These are phyloP conservation scores for Rutilus rutilus DNA, from an alignment of 2,113 vertebrate species.

Conservation along the genomic window DNA sequence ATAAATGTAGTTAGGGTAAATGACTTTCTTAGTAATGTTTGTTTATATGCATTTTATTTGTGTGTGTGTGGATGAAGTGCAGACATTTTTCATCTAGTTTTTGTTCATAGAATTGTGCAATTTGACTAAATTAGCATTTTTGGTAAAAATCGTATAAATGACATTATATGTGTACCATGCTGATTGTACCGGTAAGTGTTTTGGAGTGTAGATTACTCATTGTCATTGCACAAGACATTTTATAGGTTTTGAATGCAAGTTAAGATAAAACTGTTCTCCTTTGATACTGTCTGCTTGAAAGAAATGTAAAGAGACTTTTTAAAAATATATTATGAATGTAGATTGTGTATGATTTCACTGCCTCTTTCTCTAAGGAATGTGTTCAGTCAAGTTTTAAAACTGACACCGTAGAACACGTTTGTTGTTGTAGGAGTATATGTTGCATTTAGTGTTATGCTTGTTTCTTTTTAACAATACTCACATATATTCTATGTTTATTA, in stretches of 20 bases:
- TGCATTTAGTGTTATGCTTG: conserved; percentile 99
- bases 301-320: conserved; percentile 9
- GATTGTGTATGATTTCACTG: conserved; percentile 32
- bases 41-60: conserved; percentile 60
- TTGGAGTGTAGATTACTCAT: conserved; percentile 26
- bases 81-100: not conserved
- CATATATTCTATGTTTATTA: conserved; percentile 99
- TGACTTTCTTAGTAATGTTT: not conserved
- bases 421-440: conserved; percentile 86
- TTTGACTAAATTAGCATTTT: not conserved
- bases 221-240: not conserved
- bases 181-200: conserved; percentile 51
- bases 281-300: not conserved
- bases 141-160: conserved; percentile 2
- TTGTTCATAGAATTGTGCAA: not conserved
- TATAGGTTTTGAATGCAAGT: conserved; percentile 29
- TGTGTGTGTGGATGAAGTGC: conserved; percentile 29
- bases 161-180: conserved; percentile 22
- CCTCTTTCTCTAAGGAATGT: conserved; percentile 30
- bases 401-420: conserved; percentile 82
- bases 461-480: conserved; percentile 99
- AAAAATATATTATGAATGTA: conserved; percentile 17
- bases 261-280: not conserved
- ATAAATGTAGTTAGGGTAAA: conserved; percentile 10
- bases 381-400: conserved; percentile 71